Percentiles rank a stretch among this genome's conserved stretches.
phyloP scores from a whole-genome alignment of 2,113 vertebrate species.

The Antigone vipio region DNA sequence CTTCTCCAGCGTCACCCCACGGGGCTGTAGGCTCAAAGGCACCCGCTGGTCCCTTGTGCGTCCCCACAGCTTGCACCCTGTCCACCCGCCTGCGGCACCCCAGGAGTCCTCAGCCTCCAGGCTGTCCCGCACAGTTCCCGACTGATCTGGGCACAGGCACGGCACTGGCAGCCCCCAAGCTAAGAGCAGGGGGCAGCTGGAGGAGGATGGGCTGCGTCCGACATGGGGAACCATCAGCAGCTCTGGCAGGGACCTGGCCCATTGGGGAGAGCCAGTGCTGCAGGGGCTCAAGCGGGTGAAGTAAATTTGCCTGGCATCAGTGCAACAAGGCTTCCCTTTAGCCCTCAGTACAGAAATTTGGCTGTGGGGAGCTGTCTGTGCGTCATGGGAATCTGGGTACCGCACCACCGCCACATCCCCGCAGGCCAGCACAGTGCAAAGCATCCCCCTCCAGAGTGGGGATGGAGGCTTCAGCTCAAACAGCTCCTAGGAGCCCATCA shows the following conservation, averaged over 20 bases:
- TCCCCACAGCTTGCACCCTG: background rate
- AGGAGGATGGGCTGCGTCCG: too few species aligned
- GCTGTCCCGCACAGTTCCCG: rapidly evolving
- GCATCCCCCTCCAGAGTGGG: rapidly evolving
- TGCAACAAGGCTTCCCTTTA: background rate
- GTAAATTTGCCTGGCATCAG: background rate
- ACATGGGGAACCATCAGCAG: background rate
- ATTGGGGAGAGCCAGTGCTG: background rate
- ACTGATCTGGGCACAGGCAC: rapidly evolving
- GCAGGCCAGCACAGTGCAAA: rapidly evolving
- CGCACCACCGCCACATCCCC: background rate
- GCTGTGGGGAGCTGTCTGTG: background rate
- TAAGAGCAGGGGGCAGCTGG: background rate
- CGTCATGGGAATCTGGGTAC: background rate
- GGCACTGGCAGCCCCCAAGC: background rate
- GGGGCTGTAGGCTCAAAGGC: background rate
- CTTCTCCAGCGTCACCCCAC: rapidly evolving
- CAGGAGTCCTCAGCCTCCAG: background rate
- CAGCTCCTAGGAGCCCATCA: background rate
- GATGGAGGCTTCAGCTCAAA: background rate
- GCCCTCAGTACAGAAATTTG: background rate
- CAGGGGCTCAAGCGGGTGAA: background rate
- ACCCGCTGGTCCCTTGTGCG: rapidly evolving
- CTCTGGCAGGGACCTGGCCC: background rate
- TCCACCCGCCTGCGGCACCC: background rate